Evolutionary conservation across 2,113 vertebrate species (phyloP).

Genomic region (Smithornis capensis): DNA sequence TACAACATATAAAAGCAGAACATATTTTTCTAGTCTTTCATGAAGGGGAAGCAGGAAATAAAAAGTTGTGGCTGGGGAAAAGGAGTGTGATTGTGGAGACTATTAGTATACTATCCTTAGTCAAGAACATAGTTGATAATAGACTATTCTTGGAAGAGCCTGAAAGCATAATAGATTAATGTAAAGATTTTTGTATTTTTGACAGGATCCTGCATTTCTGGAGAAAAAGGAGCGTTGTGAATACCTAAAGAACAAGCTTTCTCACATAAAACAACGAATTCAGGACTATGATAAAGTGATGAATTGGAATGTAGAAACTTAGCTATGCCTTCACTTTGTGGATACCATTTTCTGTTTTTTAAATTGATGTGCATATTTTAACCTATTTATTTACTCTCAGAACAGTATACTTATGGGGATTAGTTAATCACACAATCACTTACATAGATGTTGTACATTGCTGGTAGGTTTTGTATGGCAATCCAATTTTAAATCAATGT

Average conservation of each 20-base stretch:
- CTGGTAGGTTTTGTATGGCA: neutral
- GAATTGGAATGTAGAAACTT: conserved; percentile 86
- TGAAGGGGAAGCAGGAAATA: neutral
- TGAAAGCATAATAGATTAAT: neutral
- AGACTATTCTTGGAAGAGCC: neutral
- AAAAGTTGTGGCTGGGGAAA: neutral
- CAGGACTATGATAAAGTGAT: conserved; percentile 92
- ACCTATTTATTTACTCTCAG: conserved; percentile 68
- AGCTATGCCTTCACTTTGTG: neutral
- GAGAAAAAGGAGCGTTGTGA: conserved; percentile 95
- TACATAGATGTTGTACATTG: neutral
- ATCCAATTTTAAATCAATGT: neutral
- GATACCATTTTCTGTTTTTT: neutral
- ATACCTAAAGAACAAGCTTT: conserved; percentile 94
- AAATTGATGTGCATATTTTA: neutral
- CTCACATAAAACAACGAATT: conserved; percentile 95
- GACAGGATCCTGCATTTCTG: conserved; percentile 88
- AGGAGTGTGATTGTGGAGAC: neutral
- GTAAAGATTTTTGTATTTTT: neutral
- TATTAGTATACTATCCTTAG: neutral
- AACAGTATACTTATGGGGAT: conserved; percentile 8
- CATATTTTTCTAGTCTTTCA: neutral
- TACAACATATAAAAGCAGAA: neutral
- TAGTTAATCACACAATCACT: neutral
- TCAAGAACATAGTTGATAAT: neutral